Evolutionary conservation across 2,797 vertebrate species (phyloP), one percentile per base, ranked within the genome.

Genomic region (Lemur catta): DNA sequence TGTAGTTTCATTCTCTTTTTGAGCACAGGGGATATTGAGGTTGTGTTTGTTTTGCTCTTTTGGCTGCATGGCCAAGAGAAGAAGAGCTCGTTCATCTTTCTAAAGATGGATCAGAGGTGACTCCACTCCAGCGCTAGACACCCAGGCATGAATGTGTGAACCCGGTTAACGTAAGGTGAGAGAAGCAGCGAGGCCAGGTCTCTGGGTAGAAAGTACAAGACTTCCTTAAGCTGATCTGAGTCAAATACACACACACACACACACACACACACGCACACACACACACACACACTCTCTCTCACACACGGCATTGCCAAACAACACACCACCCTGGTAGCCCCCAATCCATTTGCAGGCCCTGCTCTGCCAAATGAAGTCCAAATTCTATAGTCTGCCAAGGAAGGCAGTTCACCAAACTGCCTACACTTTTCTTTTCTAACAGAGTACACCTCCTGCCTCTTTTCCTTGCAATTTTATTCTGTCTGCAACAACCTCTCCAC

Each of bases 291-390:
- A n/a, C n/a, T n/a, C n/a, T n/a, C 10, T 1, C 52, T n/a, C 41
- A n/a, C 30, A 33, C 61, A 12, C 1, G 1, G 11, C 78, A 78
- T 41, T 59, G 48, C 38, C 28, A 17, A 33, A 41, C 57, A 61
- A 2, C 9, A 43, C 5, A n/a, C 38, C 52, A 57, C 28, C 26
- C 8, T 50, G 30, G 59, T 18, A n/a, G 46, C 43, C 18, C 7
- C 1, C 1, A 69, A 1, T 18, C 48, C 3, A 5, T 35, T 15
- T 7, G 22, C n/a, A 0, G 2, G 35, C 52, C 33, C 63, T 48
- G 35, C 26, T 28, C 61, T 24, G 26, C 22, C 80, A 28, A 33
- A 33, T 8, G 7, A 61, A 35, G n/a, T 7, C 43, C n/a, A 15
- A 69, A 52, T 6, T n/a, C 26, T 3, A 35, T 14, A 22, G 28